These are phyloP conservation scores for Brachyptera putata DNA, from an alignment of 2,888 invertebrate genomes.

Conservation along the genomic window DNA sequence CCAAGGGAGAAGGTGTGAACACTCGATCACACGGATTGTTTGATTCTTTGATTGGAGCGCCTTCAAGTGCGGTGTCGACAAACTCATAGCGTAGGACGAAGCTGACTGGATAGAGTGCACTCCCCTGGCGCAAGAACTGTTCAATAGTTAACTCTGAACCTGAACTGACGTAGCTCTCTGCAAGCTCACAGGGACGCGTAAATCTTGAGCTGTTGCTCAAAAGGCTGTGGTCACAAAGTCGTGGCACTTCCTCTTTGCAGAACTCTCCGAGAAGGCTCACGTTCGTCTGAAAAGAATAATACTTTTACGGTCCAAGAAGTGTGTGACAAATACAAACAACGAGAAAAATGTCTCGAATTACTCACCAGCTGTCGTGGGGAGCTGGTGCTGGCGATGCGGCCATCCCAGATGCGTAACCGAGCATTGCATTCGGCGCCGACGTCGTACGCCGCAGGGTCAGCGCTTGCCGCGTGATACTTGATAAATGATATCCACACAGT, in stretches of 20 bases:
- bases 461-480: conserved; percentile 73
- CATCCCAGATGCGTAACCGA: conserved; percentile 71
- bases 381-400: conserved; percentile 47
- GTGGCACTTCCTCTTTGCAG: conserved; percentile 70
- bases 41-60: conserved; percentile 54
- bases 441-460: conserved; percentile 52
- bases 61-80: conserved; percentile 68
- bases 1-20: conserved; percentile 40
- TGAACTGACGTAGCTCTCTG: conserved; percentile 74
- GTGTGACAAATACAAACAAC: too few relatives aligned
- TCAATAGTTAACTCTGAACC: conserved; percentile 71
- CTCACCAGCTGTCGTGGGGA: conserved; percentile 33
- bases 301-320: not conserved
- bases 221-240: conserved; percentile 69
- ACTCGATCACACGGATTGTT: conserved; percentile 60
- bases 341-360: too few relatives aligned
- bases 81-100: conserved; percentile 80
- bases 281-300: conserved; percentile 38
- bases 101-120: conserved; percentile 70
- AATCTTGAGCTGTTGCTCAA: conserved; percentile 67
- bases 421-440: conserved; percentile 67
- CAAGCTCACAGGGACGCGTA: conserved; percentile 62
- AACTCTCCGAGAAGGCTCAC: conserved; percentile 67
- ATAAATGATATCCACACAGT: conserved; percentile 80
- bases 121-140: conserved; percentile 72